Evolutionary conservation across 2,113 vertebrate species (phyloP).

Genomic region (Gymnogyps californianus): DNA sequence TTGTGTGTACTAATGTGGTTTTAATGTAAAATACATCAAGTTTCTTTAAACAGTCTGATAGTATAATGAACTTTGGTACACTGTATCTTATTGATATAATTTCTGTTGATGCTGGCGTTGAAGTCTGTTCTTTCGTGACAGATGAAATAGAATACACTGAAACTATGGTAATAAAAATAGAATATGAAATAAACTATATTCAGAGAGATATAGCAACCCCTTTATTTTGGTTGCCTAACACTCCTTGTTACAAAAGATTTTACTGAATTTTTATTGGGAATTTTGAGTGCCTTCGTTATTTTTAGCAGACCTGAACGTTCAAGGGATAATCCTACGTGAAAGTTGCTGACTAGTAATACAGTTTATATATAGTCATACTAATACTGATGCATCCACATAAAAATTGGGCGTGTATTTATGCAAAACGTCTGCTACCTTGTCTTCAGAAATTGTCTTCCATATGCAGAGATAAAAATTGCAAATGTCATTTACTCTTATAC

Average conservation of each 20-base stretch:
- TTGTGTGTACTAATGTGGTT: not conserved
- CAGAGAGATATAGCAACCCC: not conserved
- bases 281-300: not conserved
- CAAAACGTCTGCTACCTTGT: not conserved
- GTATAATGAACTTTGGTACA: not conserved
- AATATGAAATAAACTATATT: not conserved
- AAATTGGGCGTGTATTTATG: not conserved
- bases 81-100: not conserved
- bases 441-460: not conserved
- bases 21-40: not conserved
- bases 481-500: not conserved
- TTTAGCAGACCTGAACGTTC: not conserved
- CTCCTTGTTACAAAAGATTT: not conserved
- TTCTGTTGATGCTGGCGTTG: not conserved
- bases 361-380: not conserved
- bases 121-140: not conserved
- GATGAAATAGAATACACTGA: not conserved
- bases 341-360: not conserved
- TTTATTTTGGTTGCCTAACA: not conserved
- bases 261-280: not conserved
- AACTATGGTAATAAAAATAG: not conserved
- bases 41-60: not conserved
- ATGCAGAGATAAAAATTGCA: not conserved
- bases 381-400: not conserved
- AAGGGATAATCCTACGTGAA: not conserved